Evolutionary conservation across 2,113 vertebrate species (phyloP).

Genomic region (Corvus moneduloides): DNA sequence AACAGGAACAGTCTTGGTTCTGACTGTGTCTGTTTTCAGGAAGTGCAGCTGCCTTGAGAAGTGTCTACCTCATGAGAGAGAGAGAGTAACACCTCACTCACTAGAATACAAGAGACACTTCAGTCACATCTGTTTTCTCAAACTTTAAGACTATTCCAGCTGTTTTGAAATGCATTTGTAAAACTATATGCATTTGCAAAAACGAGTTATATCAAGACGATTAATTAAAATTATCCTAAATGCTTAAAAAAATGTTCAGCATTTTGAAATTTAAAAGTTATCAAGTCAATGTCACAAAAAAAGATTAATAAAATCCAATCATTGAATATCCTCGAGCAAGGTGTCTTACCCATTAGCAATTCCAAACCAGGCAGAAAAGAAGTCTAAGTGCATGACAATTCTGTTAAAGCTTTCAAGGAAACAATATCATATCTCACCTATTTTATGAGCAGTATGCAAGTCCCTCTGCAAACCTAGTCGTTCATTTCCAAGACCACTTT

Average conservation of each 20-base stretch:
- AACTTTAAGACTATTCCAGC: background rate
- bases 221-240: background rate
- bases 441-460: background rate
- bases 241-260: background rate
- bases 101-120: background rate
- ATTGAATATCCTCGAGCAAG: background rate
- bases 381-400: background rate
- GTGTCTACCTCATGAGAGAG: fast-evolving
- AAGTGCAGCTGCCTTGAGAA: background rate
- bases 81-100: background rate
- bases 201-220: background rate
- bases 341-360: background rate
- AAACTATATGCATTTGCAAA: background rate
- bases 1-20: background rate
- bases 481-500: background rate
- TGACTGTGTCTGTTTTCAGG: background rate
- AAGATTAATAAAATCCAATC: background rate
- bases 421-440: background rate
- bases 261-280: background rate
- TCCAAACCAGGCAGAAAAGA: background rate
- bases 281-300: background rate
- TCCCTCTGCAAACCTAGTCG: background rate
- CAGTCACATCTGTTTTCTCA: background rate
- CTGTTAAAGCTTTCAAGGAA: background rate
- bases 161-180: background rate